Evolutionary conservation across 2,888 invertebrate species (phyloP), one percentile per base, ranked within the genome.

Genomic region (Teleogryllus oceanicus): DNA sequence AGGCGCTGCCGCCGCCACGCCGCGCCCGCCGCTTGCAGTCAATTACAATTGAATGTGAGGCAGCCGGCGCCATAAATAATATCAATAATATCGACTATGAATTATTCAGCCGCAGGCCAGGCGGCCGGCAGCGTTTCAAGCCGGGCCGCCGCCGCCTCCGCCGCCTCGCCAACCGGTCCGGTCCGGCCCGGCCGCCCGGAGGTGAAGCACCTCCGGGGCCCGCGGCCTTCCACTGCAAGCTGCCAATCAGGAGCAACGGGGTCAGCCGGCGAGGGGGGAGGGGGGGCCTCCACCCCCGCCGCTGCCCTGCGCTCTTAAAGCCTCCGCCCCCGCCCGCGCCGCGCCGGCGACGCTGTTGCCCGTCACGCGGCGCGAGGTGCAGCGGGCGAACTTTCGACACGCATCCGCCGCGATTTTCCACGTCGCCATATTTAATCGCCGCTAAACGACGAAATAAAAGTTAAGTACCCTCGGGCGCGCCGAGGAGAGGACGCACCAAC

Each of bases 231-330:
- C 37, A 37, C 37, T 37, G 37, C 37, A 8, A 37, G 62, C 62
- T 62, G 62, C 62, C 62, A 62, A 62, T 62, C 62, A 62, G 62
- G 62, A 62, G 62, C 62, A 62, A 62, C 62, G 62, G 62, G 62
- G 62, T 62, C 62, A 62, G 62, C 62, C 62, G 62, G n/a, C 62
- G 62, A 62, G 62, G n/a, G n/a, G 16, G 13, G 37, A 5, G 8
- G 37, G 37, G 37, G 37, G 24, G 24, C 24, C 37, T 37, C 37
- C 37, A 37, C 37, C 37, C 37, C 37, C 37, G 37, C 37, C 37
- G 37, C 37, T 37, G 37, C 37, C 37, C 37, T 37, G 37, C 37
- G 37, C 37, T 37, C 37, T 4, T 37, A 8, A 37, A 8, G 5
- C 37, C 37, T 37, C 37, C 37, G 37, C 24, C 24, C 24, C 24